Conservation (phyloP, 2,797 vertebrate genomes). For the Enoplosus armatus region DNA sequence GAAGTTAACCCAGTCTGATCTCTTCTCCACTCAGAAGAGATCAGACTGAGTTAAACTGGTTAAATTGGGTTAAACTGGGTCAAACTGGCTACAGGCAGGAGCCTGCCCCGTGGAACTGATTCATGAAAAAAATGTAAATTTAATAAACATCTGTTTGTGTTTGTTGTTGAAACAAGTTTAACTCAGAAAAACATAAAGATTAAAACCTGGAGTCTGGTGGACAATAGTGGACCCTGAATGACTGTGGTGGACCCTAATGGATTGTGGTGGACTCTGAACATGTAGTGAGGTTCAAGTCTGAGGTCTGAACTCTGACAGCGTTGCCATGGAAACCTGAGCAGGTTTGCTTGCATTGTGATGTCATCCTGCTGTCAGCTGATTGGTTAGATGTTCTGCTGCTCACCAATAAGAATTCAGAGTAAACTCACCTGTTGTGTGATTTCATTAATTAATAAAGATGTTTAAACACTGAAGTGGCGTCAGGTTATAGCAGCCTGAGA, state of each 20-base stretch:
- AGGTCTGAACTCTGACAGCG: background rate
- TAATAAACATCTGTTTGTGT: background rate
- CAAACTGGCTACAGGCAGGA: background rate
- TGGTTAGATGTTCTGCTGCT: constrained; percentile 17
- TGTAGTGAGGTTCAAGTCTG: background rate
- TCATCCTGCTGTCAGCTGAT: constrained; percentile 27
- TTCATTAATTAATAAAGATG: constrained; percentile 54
- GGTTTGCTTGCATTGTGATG: background rate
- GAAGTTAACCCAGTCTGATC: background rate
- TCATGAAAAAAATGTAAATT: constrained; percentile 5
- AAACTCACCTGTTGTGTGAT: constrained; percentile 29
- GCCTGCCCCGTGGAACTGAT: background rate
- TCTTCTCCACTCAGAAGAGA: background rate
- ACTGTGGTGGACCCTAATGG: background rate
- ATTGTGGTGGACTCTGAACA: background rate
- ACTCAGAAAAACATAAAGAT: background rate
- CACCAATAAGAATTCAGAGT: constrained; percentile 33
- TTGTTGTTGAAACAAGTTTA: background rate
- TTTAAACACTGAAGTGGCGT: constrained; percentile 10
- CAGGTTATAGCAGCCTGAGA: background rate
- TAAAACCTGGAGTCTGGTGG: background rate
- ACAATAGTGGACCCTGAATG: background rate
- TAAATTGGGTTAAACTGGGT: background rate
- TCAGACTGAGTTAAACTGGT: background rate
- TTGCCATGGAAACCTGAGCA: constrained; percentile 6